Conservation (phyloP, 92 coral and sea anemone species). For the Blastomussa wellsi region DNA sequence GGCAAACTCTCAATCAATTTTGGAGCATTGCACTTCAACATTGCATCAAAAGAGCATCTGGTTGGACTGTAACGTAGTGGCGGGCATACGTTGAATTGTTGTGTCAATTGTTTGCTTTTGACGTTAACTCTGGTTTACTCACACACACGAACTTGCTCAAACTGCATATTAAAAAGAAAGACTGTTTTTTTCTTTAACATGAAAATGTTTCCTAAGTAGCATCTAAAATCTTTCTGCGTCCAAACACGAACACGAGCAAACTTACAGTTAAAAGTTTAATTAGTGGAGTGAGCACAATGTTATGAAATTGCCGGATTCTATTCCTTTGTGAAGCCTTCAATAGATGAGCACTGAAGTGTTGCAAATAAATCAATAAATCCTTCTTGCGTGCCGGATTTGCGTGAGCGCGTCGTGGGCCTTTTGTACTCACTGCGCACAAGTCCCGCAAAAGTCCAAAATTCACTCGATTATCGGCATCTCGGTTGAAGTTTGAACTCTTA, state of each 20-base stretch:
- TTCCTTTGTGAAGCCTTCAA: neutral
- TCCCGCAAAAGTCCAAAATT: neutral
- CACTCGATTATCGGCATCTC: neutral
- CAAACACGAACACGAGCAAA: neutral
- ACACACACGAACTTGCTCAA: neutral
- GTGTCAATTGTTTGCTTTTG: neutral
- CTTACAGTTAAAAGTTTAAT: neutral
- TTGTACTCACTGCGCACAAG: neutral
- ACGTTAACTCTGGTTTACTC: neutral
- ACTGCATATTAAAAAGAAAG: neutral
- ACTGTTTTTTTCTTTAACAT: too few species aligned
- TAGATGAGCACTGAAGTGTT: neutral
- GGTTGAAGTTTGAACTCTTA: neutral
- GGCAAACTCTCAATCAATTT: too few species aligned
- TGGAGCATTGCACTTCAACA: too few species aligned
- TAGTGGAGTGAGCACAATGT: neutral
- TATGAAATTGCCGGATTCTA: neutral
- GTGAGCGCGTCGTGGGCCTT: neutral
- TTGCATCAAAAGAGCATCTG: too few species aligned
- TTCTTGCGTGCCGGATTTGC: neutral
- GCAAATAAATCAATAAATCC: neutral
- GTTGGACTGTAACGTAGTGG: too few species aligned
- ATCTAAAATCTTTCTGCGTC: neutral
- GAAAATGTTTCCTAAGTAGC: too few species aligned
- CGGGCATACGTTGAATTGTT: neutral